phyloP scores from a whole-genome alignment of 2,888 invertebrate genomes.

The Nudaria mundana region DNA sequence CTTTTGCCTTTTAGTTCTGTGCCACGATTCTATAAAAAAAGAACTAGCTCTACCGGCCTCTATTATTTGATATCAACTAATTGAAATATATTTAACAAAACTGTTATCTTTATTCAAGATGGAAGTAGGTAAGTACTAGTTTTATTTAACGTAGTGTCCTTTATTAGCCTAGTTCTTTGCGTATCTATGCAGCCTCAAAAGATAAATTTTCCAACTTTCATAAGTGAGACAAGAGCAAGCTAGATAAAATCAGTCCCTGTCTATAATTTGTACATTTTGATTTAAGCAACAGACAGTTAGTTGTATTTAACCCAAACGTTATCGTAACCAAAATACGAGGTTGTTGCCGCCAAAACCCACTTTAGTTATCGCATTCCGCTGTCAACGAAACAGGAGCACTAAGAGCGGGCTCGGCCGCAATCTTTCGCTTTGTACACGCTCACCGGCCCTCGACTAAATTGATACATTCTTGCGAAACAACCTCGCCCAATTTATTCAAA shows the following conservation, averaged over 20 bases:
- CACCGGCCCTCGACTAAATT: constrained; percentile 70
- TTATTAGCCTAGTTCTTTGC: too few species aligned
- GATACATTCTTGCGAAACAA: constrained; percentile 77
- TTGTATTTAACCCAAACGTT: constrained; percentile 50
- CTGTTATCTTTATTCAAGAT: too few species aligned
- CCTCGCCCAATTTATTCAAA: constrained; percentile 74
- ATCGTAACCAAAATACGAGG: constrained; percentile 53
- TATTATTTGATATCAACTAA: too few species aligned
- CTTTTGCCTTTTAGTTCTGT: too few species aligned
- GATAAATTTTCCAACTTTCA: too few species aligned
- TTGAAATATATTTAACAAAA: too few species aligned
- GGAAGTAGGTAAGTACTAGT: too few species aligned
- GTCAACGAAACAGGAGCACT: constrained; percentile 69
- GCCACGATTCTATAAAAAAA: too few species aligned
- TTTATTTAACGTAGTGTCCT: too few species aligned
- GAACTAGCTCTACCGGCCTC: too few species aligned
- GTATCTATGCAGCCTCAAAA: too few species aligned
- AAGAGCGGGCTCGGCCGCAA: constrained; percentile 55
- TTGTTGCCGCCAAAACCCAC: constrained; percentile 61
- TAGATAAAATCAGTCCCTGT: background rate
- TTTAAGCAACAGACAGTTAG: constrained; percentile 40
- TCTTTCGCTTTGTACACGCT: constrained; percentile 63
- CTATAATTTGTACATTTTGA: constrained; percentile 21
- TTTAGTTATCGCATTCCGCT: constrained; percentile 71
- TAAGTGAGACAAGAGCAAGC: too few species aligned